A percentile compares a stretch with the other conserved stretches of the same genome.
Conservation (phyloP, 1,140 invertebrate species). For the Drosophila santomea region DNA sequence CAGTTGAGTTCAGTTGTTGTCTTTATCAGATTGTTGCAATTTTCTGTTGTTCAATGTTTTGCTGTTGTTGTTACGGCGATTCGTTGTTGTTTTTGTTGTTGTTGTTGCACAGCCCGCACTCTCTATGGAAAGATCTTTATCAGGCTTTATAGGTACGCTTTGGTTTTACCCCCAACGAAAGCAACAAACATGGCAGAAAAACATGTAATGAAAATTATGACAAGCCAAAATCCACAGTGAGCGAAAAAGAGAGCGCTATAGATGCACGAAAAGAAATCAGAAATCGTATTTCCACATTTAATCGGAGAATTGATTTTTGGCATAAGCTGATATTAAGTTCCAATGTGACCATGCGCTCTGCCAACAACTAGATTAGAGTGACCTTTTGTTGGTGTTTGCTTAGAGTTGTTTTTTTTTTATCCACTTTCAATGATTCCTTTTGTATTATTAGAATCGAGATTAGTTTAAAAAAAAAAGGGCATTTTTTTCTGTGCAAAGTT, state of each 20-base stretch:
- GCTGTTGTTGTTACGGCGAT: constrained; percentile 39
- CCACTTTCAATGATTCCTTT: not conserved
- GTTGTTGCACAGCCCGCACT: constrained; percentile 69
- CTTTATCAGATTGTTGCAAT: constrained; percentile 82
- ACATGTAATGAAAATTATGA: constrained; percentile 83
- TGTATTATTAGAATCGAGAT: not conserved
- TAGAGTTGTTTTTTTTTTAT: not conserved
- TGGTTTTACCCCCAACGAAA: constrained; percentile 49
- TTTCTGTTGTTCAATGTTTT: constrained; percentile 63
- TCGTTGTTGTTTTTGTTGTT: constrained; percentile 16
- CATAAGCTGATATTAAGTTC: not conserved
- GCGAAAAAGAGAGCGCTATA: constrained; percentile 27
- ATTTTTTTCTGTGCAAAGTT: constrained; percentile 7
- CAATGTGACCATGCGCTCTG: not conserved
- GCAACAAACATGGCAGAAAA: constrained; percentile 71
- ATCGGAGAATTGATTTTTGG: not conserved
- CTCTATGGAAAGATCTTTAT: constrained; percentile 72
- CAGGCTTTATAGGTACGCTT: constrained; percentile 64
- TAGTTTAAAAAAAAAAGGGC: not conserved
- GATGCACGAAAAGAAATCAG: constrained; percentile 1
- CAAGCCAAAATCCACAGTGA: constrained; percentile 66
- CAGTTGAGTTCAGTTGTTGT: constrained; percentile 58
- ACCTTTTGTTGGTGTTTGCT: not conserved
- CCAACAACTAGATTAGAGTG: not conserved
- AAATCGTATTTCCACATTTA: not conserved